Evolutionary conservation across 2,797 vertebrate species (phyloP), one percentile per base, ranked within the genome.

Genomic region (Phoeniculus purpureus): DNA sequence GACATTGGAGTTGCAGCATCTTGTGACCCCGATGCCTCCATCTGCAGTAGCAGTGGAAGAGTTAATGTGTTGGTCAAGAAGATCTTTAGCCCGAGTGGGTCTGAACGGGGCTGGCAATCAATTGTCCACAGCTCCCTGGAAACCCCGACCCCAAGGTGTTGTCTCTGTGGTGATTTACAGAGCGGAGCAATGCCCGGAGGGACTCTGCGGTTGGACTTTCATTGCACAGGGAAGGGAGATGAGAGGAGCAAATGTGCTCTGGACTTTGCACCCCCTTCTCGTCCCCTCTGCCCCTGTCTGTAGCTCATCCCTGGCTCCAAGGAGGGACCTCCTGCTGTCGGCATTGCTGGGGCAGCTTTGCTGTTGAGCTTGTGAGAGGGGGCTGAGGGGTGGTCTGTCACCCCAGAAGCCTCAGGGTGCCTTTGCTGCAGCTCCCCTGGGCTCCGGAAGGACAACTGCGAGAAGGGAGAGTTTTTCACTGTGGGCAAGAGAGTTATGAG

Each of bases 401-500:
- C 23, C n/a, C 67, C 14, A 48, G 81, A 77, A 72, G 16, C 34
- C 3, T 47, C 74, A 32, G 65, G 29, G 85, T 83, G 62, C 52
- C 34, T 59, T 29, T 43, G 26, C 51, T 80, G 81, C 47, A 54
- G 56, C 25, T 60, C 65, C 68, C 23, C 48, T 10, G 19, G 34
- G 16, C 37, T 56, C 52, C 29, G 64, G 27, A 31, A 75, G 72
- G 47, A 76, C 79, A 85, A 64, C 60, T 25, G 68, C 75, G 79
- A 27, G 14, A 29, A 66, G 91, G 91, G 90, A 76, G 29, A 74
- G 85, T 94, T 95, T 92, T 96, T 96, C 88, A 91, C 87, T 62
- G 72, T 56, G 86, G 95, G 95, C 94, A 95, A 83, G 94, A 93
- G 92, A 95, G 51, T 95, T 91, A 94, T 91, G 91, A 94, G 90